These are phyloP conservation scores for Sebastes ruberrimus DNA, from an alignment of 2,797 vertebrate genomes.

Conservation along the genomic window DNA sequence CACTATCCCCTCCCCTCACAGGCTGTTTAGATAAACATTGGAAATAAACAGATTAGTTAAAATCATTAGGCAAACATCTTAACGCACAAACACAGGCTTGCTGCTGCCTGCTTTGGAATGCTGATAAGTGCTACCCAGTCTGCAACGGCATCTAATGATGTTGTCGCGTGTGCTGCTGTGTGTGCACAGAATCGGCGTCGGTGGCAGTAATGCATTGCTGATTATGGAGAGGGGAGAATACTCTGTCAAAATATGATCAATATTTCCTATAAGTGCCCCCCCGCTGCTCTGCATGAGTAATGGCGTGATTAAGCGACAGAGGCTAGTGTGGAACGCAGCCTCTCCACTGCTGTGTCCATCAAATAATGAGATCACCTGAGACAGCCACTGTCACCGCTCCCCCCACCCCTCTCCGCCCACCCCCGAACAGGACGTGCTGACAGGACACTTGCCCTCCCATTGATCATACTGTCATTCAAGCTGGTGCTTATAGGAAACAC, in stretches of 20 bases:
- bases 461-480: constrained; percentile 74
- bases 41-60: constrained; percentile 81
- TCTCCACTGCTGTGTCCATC: constrained; percentile 72
- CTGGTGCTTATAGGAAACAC: constrained; percentile 21
- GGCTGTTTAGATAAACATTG: constrained; percentile 77
- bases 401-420: neutral
- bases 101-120: constrained; percentile 60
- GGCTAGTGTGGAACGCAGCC: constrained; percentile 54
- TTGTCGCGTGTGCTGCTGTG: constrained; percentile 23
- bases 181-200: constrained; percentile 16
- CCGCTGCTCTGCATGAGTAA: constrained; percentile 71
- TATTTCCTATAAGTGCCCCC: constrained; percentile 72
- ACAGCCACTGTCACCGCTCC: constrained; percentile 52
- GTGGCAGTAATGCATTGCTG: constrained; percentile 56
- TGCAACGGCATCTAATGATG: constrained; percentile 55
- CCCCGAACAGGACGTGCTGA: constrained; percentile 69
- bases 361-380: constrained; percentile 80
- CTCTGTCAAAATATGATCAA: constrained; percentile 80
- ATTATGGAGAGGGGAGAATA: constrained; percentile 74
- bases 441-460: constrained; percentile 75
- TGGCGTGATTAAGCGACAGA: constrained; percentile 66
- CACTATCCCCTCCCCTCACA: constrained; percentile 67
- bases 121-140: constrained; percentile 68
- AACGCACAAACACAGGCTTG: constrained; percentile 59
- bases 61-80: constrained; percentile 80